Evolutionary conservation across 2,797 vertebrate species (phyloP), one percentile per base, ranked within the genome.

Genomic region (Phataginus tetradactyla): DNA sequence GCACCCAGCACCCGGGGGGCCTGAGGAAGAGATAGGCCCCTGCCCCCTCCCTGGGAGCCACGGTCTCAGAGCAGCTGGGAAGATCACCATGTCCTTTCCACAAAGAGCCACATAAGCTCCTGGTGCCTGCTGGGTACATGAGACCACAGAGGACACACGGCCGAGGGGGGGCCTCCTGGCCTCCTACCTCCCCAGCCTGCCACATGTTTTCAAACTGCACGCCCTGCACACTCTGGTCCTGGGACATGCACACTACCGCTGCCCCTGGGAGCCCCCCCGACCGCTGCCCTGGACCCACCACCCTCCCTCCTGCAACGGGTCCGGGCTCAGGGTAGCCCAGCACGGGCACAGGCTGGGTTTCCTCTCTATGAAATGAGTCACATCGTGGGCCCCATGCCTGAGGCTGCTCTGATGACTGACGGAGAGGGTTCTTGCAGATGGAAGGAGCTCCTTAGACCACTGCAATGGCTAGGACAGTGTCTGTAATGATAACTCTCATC

Each of bases 401-500:
- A n/a, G 86, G 37, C 51, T 1, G 0, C 66, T 3, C 34, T 9
- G 45, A 2, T 29, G 37, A 5, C 13, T 2, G 1, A 4, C 4
- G 1, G 21, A 29, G 2, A 39, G 21, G 32, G 66, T 5, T 21
- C 51, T 2, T 0, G 1, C 1, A 0, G 49, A 10, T 3, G n/a
- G 12, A 12, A 4, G 7, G 55, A 4, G 53, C 20, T 6, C 63
- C 29, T 3, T 27, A 17, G 20, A 2, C 0, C 1, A 20, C 9
- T 1, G 7, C 1, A 0, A 4, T 32, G 4, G 4, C 77, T 8
- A 6, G 20, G 27, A 27, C 3, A 3, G 4, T 11, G 0, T 2
- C 8, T 1, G 1, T 3, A 0, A 21, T 6, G 4, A 29, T 6
- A 4, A 29, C 8, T 7, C 66, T 4, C 3, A 0, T 2, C 23